These are phyloP conservation scores for Fringilla coelebs DNA, from an alignment of 2,797 vertebrate genomes.

Conservation along the genomic window DNA sequence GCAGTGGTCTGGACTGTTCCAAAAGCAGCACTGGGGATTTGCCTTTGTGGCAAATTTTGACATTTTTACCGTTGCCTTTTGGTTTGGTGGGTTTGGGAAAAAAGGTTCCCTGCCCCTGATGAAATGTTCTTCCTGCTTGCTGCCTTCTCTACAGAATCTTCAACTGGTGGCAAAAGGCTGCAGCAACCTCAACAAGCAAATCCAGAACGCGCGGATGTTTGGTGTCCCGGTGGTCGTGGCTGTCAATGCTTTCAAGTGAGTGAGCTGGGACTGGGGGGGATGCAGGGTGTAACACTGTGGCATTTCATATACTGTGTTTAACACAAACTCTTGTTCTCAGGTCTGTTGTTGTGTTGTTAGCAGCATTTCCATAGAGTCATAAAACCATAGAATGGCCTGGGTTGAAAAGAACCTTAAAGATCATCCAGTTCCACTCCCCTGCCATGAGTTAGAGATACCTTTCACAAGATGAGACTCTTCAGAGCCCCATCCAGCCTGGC, in stretches of 20 bases:
- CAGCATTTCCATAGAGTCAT: not conserved
- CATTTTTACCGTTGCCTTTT: not conserved
- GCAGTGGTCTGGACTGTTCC: not conserved
- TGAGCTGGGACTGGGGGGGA: not conserved
- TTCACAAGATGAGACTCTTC: not conserved
- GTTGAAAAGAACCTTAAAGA: not conserved
- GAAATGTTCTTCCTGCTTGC: not conserved
- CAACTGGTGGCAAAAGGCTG: slow-evolving; percentile 90
- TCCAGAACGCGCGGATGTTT: slow-evolving; percentile 89
- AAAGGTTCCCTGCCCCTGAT: not conserved
- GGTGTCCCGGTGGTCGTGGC: slow-evolving; percentile 95
- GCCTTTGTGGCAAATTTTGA: not conserved
- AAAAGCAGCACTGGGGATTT: not conserved
- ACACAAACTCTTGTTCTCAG: not conserved
- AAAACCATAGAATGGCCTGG: not conserved
- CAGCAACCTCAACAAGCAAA: slow-evolving; percentile 92
- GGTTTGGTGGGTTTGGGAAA: not conserved
- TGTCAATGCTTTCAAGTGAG: slow-evolving; percentile 95
- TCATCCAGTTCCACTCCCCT: not conserved
- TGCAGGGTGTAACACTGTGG: not conserved
- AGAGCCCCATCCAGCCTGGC: not conserved
- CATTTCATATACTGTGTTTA: not conserved
- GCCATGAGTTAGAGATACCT: not conserved
- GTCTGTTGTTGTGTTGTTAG: not conserved
- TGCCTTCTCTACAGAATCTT: slow-evolving; percentile 80